phyloP scores from a whole-genome alignment of 2,797 vertebrate genomes.

The Muscicapa comitata region DNA sequence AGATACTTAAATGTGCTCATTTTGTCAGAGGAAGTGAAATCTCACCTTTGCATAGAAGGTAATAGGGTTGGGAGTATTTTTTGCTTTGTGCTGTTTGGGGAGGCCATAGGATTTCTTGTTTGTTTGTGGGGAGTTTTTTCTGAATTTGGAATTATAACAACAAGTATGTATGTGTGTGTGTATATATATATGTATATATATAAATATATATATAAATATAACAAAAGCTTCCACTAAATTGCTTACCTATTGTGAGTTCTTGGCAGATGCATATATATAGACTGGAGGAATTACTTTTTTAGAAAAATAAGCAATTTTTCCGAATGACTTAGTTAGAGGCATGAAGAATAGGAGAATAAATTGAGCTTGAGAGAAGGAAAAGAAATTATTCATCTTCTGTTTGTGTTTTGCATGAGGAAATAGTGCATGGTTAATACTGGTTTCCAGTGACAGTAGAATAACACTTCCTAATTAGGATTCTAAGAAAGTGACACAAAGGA shows the following conservation, averaged over 20 bases:
- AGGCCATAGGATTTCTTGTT: background rate
- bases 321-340: background rate
- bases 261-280: background rate
- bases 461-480: background rate
- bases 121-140: background rate
- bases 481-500: background rate
- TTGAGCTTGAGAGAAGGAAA: background rate
- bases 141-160: background rate
- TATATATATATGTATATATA: background rate
- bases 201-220: background rate
- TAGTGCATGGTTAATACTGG: background rate
- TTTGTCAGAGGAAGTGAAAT: background rate
- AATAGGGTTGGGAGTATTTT: background rate
- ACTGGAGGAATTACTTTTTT: background rate
- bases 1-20: background rate
- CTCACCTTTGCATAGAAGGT: background rate
- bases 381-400: background rate
- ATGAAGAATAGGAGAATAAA: background rate
- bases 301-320: background rate
- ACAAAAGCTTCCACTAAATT: background rate
- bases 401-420: background rate
- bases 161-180: background rate
- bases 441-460: background rate
- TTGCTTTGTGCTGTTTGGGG: background rate
- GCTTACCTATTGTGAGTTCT: background rate